Evolutionary conservation across 1,140 invertebrate species (phyloP).

Genomic region (Babylonia areolata): DNA sequence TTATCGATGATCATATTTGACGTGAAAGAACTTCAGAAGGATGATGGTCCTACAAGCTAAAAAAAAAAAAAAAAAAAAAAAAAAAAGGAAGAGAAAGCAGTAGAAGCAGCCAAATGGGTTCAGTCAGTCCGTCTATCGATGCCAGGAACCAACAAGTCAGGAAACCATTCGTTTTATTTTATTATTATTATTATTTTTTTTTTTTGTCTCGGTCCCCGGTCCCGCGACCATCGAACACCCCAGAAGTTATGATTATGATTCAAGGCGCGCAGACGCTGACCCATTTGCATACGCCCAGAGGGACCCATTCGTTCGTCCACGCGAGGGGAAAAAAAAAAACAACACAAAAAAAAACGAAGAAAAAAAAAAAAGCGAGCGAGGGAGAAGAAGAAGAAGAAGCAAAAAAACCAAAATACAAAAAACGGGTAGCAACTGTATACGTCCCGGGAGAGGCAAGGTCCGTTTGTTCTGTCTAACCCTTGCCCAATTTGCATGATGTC

Average conservation of each 20-base stretch:
- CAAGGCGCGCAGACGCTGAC: not conserved
- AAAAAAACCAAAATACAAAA: too few relatives aligned
- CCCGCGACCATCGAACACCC: not conserved
- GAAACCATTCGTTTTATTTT: not conserved
- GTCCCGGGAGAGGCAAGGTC: not conserved
- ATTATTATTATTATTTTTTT: not conserved
- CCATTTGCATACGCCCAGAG: not conserved
- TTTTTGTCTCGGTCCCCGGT: not conserved
- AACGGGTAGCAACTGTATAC: conserved; percentile 3
- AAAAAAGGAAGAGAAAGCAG: too few relatives aligned
- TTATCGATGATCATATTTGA: too few relatives aligned
- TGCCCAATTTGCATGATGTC: conserved; percentile 19
- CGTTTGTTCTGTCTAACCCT: conserved; percentile 9
- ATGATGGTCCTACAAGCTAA: too few relatives aligned
- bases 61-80: too few relatives aligned
- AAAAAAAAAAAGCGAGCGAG: too few relatives aligned
- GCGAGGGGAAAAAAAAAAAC: too few relatives aligned
- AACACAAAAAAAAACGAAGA: too few relatives aligned
- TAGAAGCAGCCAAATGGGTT: too few relatives aligned
- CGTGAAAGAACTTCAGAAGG: too few relatives aligned
- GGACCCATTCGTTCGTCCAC: not conserved
- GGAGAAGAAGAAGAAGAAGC: too few relatives aligned
- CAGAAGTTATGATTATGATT: not conserved
- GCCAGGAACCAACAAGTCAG: not conserved
- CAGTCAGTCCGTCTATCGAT: not conserved